Conservation (phyloP, 2,888 invertebrate species). For the Machimus rusticus region DNA sequence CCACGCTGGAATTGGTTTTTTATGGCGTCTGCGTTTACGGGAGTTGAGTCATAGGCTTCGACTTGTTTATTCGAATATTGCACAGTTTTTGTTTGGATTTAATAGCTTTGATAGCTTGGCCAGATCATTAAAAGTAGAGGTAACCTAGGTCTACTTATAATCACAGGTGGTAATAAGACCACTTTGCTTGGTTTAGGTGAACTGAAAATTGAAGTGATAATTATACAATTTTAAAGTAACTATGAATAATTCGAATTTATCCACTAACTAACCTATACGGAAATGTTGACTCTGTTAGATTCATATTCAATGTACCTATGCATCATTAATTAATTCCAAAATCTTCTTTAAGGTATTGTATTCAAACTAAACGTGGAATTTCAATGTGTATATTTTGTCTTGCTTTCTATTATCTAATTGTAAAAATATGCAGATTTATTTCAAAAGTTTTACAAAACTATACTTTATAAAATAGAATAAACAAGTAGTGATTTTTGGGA, state of each 20-base stretch:
- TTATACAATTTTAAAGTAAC: not conserved
- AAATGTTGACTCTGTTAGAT: not conserved
- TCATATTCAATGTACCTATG: too few relatives aligned
- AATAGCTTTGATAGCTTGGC: not conserved
- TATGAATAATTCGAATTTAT: not conserved
- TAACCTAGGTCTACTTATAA: not conserved
- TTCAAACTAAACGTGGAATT: too few relatives aligned
- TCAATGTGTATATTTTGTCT: too few relatives aligned
- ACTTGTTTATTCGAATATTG: constrained; percentile 20
- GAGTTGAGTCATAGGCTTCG: constrained; percentile 2
- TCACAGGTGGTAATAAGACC: not conserved
- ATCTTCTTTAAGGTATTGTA: too few relatives aligned
- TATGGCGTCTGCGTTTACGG: not conserved
- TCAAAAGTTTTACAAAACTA: too few relatives aligned
- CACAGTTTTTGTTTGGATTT: not conserved
- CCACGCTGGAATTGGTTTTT: constrained; percentile 13
- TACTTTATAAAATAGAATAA: too few relatives aligned
- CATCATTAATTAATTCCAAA: too few relatives aligned
- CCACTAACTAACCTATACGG: not conserved
- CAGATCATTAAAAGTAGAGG: not conserved
- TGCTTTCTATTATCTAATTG: too few relatives aligned
- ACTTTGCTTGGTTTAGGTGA: not conserved
- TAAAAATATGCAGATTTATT: too few relatives aligned
- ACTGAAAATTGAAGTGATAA: not conserved
- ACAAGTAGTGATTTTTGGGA: too few relatives aligned